Evolutionary conservation across 2,888 invertebrate genomes (phyloP), one percentile per base, ranked within the genome.

Genomic region (Hypsopygia costalis): DNA sequence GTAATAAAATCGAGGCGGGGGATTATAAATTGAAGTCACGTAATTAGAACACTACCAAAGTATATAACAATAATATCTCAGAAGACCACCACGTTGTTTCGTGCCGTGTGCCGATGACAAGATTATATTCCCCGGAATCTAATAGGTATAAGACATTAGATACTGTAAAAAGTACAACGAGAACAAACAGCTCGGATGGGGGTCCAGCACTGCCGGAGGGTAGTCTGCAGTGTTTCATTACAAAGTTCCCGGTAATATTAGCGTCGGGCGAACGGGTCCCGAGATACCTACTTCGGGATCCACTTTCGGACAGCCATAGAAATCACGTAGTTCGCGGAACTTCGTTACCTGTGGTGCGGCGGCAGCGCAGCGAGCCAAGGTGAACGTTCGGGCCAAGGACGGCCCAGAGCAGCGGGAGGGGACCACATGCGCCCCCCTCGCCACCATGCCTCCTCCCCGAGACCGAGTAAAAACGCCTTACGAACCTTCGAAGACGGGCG

Each of bases 351-450:
- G 87, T 81, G 83, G 76, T 81, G 81, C 76, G 80, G 53, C 65
- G 64, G 78, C 77, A 74, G 71, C 81, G 79, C 80, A 77, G 76
- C 83, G 77, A 68, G 78, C 85, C 85, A 89, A 89, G 88, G 86
- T 89, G 89, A 83, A 89, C 81, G 86, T 71, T 82, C 87, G 82
- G 81, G 83, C 86, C 86, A 86, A 87, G 86, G 88, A 89, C 86
- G 89, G 76, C 68, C 68, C 72, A 78, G 69, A 70, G 67, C 74
- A 70, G 79, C 71, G 77, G 81, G 78, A 77, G 77, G 74, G 77
- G 72, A 73, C 72, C 70, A 66, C 68, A 69, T 65, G 51, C 58
- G 49, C 52, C 55, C 62, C 65, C 52, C 57, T 55, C 57, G 52
- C 48, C 61, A 53, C 47, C 52, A 56, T 52, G 51, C 61, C 53